These are phyloP conservation scores for Dryobates pubescens DNA, from an alignment of 2,797 vertebrate species.

Conservation along the genomic window DNA sequence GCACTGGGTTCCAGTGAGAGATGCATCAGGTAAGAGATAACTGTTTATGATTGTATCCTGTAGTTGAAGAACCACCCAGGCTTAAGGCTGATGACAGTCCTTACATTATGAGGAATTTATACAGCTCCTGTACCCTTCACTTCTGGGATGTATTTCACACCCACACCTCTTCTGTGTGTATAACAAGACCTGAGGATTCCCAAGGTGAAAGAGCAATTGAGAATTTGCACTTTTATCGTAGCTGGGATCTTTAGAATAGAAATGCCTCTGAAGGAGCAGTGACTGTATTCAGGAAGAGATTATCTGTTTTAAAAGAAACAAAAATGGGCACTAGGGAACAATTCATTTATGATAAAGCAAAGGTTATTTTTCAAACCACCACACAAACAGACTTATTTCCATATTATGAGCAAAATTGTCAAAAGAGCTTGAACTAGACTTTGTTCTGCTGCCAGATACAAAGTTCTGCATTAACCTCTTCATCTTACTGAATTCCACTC, in stretches of 20 bases:
- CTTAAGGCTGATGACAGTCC: background rate
- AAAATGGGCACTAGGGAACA: background rate
- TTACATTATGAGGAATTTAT: background rate
- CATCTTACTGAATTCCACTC: background rate
- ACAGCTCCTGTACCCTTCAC: background rate
- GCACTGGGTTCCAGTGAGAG: conserved; percentile 91
- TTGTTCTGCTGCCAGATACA: background rate
- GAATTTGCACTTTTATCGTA: background rate
- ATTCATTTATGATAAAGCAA: background rate
- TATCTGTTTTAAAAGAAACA: background rate
- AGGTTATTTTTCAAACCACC: background rate
- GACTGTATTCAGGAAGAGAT: background rate
- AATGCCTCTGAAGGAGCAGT: background rate
- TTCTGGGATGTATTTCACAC: background rate
- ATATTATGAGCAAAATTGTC: background rate
- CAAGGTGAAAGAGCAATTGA: background rate
- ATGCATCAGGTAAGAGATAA: conserved; percentile 82
- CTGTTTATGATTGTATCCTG: background rate
- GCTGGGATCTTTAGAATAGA: background rate
- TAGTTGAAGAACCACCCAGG: background rate
- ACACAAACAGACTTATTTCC: background rate
- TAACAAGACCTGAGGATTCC: background rate
- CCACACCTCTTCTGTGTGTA: background rate
- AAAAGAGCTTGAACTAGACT: background rate
- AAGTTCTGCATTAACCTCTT: background rate